A percentile compares a stretch with the other conserved stretches of the same genome.
Evolutionary conservation across 2,888 invertebrate species (phyloP).

Genomic region (Neoaliturus tenellus): DNA sequence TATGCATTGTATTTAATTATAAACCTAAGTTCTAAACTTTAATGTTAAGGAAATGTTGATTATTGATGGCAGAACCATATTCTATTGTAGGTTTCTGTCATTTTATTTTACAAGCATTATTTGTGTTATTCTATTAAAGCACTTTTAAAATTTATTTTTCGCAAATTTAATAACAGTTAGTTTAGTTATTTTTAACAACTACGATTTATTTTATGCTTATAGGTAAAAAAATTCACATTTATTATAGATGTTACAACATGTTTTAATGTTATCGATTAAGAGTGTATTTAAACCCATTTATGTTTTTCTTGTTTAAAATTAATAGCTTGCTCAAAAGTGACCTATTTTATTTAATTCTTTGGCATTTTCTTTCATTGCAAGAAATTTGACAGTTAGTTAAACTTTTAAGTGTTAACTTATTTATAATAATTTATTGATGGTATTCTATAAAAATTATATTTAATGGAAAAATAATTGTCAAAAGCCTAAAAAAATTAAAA

Average conservation of each 20-base stretch:
- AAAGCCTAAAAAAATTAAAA: not conserved
- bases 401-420: not conserved
- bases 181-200: not conserved
- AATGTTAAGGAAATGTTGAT: not conserved
- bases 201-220: not conserved
- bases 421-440: not conserved
- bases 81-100: not conserved
- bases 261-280: not conserved
- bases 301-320: not conserved
- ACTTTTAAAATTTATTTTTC: not conserved
- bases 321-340: not conserved
- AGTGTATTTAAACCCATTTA: not conserved
- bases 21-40: not conserved
- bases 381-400: not conserved
- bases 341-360: not conserved
- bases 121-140: not conserved
- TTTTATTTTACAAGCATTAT: not conserved
- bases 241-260: not conserved
- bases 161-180: conserved; percentile 3
- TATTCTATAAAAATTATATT: not conserved
- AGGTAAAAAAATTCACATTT: not conserved
- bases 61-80: conserved; percentile 20
- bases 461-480: not conserved
- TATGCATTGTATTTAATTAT: conserved; percentile 9
- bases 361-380: not conserved